Evolutionary conservation across 2,888 invertebrate species (phyloP).

Genomic region (Campoletis raptor): DNA sequence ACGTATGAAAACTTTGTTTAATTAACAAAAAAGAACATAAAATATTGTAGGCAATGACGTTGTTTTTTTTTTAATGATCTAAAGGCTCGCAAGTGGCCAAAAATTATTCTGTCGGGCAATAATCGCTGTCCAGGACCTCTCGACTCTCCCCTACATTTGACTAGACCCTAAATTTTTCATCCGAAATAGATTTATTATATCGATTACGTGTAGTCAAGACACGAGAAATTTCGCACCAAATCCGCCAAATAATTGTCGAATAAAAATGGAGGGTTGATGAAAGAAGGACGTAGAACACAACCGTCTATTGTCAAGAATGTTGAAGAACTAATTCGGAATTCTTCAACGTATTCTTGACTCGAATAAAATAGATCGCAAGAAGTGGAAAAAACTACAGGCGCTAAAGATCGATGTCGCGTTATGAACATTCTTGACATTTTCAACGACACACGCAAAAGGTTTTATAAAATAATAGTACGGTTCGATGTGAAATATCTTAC

Average conservation of each 20-base stretch:
- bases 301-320: conserved; percentile 2
- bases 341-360: background rate
- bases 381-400: background rate
- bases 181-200: conserved; percentile 25
- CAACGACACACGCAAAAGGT: background rate
- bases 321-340: conserved; percentile 5
- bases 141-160: conserved; percentile 54
- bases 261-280: background rate
- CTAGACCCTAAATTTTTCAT: conserved; percentile 43
- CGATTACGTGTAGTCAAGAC: conserved; percentile 21
- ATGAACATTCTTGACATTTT: background rate
- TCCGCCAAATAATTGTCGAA: background rate
- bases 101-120: too few relatives aligned
- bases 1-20: too few relatives aligned
- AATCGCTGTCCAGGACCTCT: too few relatives aligned
- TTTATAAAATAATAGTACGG: conserved; percentile 1
- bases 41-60: too few relatives aligned
- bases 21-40: too few relatives aligned
- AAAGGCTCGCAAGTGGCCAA: too few relatives aligned
- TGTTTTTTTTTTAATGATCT: too few relatives aligned
- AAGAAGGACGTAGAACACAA: background rate
- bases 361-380: background rate
- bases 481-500: conserved; percentile 15
- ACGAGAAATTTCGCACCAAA: too few relatives aligned
- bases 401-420: background rate